Evolutionary conservation across 1,140 invertebrate species (phyloP), one percentile per base, ranked within the genome.

Genomic region (Globodera rostochiensis): DNA sequence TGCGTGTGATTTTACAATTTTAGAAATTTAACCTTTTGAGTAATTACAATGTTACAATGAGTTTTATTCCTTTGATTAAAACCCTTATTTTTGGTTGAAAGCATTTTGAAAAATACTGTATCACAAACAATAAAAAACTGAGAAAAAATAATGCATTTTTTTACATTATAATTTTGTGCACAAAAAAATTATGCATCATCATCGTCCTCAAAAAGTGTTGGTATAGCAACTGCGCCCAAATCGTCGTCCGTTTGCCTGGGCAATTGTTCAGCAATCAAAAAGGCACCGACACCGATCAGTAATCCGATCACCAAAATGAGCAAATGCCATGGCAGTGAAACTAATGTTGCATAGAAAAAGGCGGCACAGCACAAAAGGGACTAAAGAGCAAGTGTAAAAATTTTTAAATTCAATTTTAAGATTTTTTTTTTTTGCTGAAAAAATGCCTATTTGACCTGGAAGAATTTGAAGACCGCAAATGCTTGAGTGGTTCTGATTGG

Each of bases 381-480:
- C 57, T 64, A 19, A 64, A 60, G 19, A 64, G 36, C 36, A 3
- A 2, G 36, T 36, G 25, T 36, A 36, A 36, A 36, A 36, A 36
- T 36, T 53, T 53, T 4, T 53, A 53, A 53, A 53, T 53, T 53
- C 4, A 53, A 53, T 25, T 69, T 7, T 13, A 69, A 69, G 9
- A 69, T 69, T 69, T 69, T 71, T 19, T 69, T 69, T 69, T 71
- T 19, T 15, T 15, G 5, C 11, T 6, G 19, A 64, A 6, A 4
- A 19, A 11, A n/a, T 19, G 5, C 57, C 15, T 4, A 6, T 64
- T 64, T 64, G 5, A 64, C 6, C 60, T 83, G 82, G 21, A 84
- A 83, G 90, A 98, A 98, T 91, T 98, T 98, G 90, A 97, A 98
- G 1, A 98, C 91, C 0, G 96, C 95, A 91, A 98, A 98, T 0